Evolutionary conservation across 2,888 invertebrate genomes (phyloP), one percentile per base, ranked within the genome.

Genomic region (Sesia apiformis): DNA sequence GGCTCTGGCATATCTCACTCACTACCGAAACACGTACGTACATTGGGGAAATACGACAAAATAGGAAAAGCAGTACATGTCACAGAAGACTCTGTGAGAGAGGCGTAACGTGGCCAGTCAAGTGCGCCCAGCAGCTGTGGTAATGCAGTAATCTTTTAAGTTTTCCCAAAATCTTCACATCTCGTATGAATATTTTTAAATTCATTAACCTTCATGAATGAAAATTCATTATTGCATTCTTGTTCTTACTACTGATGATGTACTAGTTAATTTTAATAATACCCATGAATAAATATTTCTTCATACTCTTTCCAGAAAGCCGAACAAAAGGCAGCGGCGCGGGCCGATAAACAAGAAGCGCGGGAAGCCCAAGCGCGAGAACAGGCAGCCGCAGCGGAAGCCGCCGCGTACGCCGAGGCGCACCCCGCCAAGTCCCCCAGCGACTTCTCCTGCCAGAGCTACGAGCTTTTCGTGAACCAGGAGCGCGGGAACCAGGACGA

Each of bases 391-490:
- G 92, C 91, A 59, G 91, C 92, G 0, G 93, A 93, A 55, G 93
- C 92, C 42, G 93, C 92, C 49, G 92, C 91, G 39, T 90, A 91
- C 73, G 86, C 83, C n/a, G 90, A 83, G 57, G 92, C 92, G 49
- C 93, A 92, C 55, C 91, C 94, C 60, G 94, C 95, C 63, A 97
- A 97, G 84, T 97, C 97, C 56, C 97, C 97, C 52, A 97, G 97
- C 62, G 96, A 95, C 82, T 94, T 94, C 83, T 97, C 97, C 59
- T 96, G 96, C 82, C 95, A 95, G 80, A 97, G 97, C 84, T 97
- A 97, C 91, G 97, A 97, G 88, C 91, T 96, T 67, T 97, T 96
- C 88, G 95, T 96, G 65, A 95, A 94, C 73, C 96, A 96, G 81
- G 96, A 96, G 74, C 95, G 95, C 72, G 95, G 95, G 71, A 94